Evolutionary conservation across 2,888 invertebrate genomes (phyloP).

Genomic region (Spialia ferax): DNA sequence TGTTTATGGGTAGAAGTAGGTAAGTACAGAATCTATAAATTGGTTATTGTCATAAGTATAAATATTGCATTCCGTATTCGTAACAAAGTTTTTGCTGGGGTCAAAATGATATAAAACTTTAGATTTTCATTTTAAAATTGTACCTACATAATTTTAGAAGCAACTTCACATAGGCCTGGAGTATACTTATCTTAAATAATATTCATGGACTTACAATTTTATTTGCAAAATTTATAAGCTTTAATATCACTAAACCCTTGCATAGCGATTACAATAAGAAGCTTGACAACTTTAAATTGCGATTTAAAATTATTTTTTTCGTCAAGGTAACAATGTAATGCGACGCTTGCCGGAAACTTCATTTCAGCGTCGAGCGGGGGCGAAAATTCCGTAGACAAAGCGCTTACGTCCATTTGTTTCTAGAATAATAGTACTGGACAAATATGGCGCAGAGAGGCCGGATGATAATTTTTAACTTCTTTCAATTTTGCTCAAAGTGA

Average conservation of each 20-base stretch:
- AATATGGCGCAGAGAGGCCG: slow-evolving; percentile 25
- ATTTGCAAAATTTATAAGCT: too few species aligned
- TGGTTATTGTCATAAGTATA: background rate
- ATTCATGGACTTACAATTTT: too few species aligned
- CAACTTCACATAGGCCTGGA: too few species aligned
- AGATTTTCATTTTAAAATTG: too few species aligned
- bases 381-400: slow-evolving; percentile 33
- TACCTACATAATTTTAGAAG: too few species aligned
- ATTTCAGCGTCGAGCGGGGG: slow-evolving; percentile 28
- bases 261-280: slow-evolving; percentile 12
- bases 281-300: slow-evolving; percentile 21
- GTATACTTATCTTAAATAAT: too few species aligned
- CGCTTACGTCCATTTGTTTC: slow-evolving; percentile 31
- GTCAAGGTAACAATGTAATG: slow-evolving; percentile 37
- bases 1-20: too few species aligned
- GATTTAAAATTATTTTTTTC: slow-evolving; percentile 28
- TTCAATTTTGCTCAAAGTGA: slow-evolving; percentile 19
- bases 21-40: background rate
- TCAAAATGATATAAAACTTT: too few species aligned
- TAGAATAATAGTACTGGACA: slow-evolving; percentile 29
- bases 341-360: slow-evolving; percentile 35
- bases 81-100: background rate
- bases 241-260: background rate
- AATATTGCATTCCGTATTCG: background rate
- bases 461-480: slow-evolving; percentile 28